Percentiles rank a stretch among this genome's conserved stretches.
Conservation (phyloP, 1,140 invertebrate species). For the Calliopsis andreniformis region DNA sequence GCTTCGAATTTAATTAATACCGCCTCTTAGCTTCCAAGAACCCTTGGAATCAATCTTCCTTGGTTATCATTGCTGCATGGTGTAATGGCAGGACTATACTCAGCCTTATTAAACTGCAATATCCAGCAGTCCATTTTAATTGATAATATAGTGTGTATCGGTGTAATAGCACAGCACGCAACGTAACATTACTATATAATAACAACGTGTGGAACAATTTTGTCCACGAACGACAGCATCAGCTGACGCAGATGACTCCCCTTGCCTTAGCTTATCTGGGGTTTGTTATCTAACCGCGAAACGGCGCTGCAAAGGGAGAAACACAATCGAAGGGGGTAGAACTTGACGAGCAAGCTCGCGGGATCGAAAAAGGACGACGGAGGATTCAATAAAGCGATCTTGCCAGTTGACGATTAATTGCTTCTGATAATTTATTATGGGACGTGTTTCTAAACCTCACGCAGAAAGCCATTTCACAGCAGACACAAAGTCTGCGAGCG, state of each 20-base stretch:
- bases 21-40: too few species aligned
- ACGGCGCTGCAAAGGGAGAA: background rate
- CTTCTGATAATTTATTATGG: conserved; percentile 28
- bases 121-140: conserved; percentile 27
- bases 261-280: background rate
- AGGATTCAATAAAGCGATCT: conserved; percentile 44
- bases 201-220: conserved; percentile 1
- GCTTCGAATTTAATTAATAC: too few species aligned
- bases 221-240: background rate
- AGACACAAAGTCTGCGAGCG: background rate
- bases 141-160: background rate
- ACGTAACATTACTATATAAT: conserved; percentile 8
- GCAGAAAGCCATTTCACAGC: background rate
- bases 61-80: too few species aligned
- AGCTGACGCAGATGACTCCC: background rate
- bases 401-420: conserved; percentile 34
- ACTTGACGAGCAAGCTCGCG: background rate
- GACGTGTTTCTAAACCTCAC: conserved; percentile 32
- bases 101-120: conserved; percentile 4
- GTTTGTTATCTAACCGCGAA: conserved; percentile 3
- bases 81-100: background rate
- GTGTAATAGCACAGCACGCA: background rate
- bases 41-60: too few species aligned
- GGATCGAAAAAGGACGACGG: background rate
- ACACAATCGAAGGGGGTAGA: background rate